phyloP scores from a whole-genome alignment of 2,888 invertebrate genomes.

The Pollenia angustigena region DNA sequence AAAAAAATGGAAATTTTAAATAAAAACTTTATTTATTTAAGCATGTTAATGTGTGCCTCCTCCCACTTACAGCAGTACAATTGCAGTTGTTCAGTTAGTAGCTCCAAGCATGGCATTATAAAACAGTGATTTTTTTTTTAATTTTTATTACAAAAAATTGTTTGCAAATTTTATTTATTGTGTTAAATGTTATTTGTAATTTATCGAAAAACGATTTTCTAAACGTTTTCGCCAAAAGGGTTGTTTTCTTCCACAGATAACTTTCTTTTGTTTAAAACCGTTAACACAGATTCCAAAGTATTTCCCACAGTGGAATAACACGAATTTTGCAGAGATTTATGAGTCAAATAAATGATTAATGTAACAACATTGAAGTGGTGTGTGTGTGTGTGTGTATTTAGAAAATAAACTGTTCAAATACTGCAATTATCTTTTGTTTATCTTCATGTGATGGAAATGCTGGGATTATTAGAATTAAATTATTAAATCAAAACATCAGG shows the following conservation, averaged over 20 bases:
- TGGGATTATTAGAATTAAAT: too few species aligned
- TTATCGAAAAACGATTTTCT: slow-evolving; percentile 20
- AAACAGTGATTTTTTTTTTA: slow-evolving; percentile 12
- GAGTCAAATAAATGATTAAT: slow-evolving; percentile 2
- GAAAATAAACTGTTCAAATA: neutral
- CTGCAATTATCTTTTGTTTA: too few species aligned
- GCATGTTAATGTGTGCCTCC: slow-evolving; percentile 62
- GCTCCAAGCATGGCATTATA: slow-evolving; percentile 54
- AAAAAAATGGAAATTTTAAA: neutral
- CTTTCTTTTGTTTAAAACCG: slow-evolving; percentile 60
- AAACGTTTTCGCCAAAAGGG: slow-evolving; percentile 64
- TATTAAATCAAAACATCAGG: too few species aligned
- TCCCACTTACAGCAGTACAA: slow-evolving; percentile 50
- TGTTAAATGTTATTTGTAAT: slow-evolving; percentile 7
- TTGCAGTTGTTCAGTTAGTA: neutral
- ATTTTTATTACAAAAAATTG: neutral
- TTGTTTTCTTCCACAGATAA: slow-evolving; percentile 49
- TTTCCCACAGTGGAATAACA: slow-evolving; percentile 9
- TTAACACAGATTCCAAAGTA: slow-evolving; percentile 34
- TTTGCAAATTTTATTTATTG: slow-evolving; percentile 2
- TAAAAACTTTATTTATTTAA: slow-evolving; percentile 21
- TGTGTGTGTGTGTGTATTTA: neutral
- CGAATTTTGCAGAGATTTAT: slow-evolving; percentile 23
- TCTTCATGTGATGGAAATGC: too few species aligned
- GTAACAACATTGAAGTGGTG: neutral